Percentiles rank a stretch among this genome's conserved stretches.
These are phyloP conservation scores for Caenorhabditis tropicalis DNA, from an alignment of 1,140 invertebrate species.

Conservation along the genomic window DNA sequence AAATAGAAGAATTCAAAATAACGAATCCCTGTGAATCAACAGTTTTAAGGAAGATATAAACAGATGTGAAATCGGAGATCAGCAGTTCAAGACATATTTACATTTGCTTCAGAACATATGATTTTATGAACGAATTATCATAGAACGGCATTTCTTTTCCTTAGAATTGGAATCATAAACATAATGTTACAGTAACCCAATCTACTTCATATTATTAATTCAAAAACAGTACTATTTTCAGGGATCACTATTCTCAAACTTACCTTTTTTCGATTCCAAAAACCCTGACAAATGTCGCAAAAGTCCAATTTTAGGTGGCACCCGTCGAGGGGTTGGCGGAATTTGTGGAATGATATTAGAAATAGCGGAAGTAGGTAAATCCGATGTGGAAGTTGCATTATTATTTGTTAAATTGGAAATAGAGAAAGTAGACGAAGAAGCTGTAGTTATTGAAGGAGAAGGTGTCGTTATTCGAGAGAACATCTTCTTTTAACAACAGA, in stretches of 20 bases:
- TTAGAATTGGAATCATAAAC: too few species aligned
- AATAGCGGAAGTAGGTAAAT: not conserved
- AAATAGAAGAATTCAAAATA: not conserved
- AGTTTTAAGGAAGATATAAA: not conserved
- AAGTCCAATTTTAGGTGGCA: conserved; percentile 25
- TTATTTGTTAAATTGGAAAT: conserved; percentile 19
- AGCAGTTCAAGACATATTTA: not conserved
- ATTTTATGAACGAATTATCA: too few species aligned
- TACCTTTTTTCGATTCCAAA: conserved; percentile 48
- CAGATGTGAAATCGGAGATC: not conserved
- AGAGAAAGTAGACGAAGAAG: conserved; percentile 1
- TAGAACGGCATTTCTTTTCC: too few species aligned
- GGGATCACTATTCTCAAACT: not conserved
- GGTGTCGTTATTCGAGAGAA: conserved; percentile 33
- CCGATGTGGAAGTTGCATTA: conserved; percentile 37
- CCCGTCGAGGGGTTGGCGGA: conserved; percentile 6
- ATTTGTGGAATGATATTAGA: conserved; percentile 15
- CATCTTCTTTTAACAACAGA: not conserved
- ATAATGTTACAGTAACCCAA: too few species aligned
- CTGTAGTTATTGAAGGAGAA: conserved; percentile 4
- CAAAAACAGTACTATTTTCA: too few species aligned
- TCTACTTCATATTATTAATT: too few species aligned
- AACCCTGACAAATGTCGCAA: conserved; percentile 44
- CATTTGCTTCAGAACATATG: not conserved
- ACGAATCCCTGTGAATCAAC: not conserved